These are phyloP conservation scores for Melieria crassipennis DNA, from an alignment of 2,888 invertebrate species.

Conservation along the genomic window DNA sequence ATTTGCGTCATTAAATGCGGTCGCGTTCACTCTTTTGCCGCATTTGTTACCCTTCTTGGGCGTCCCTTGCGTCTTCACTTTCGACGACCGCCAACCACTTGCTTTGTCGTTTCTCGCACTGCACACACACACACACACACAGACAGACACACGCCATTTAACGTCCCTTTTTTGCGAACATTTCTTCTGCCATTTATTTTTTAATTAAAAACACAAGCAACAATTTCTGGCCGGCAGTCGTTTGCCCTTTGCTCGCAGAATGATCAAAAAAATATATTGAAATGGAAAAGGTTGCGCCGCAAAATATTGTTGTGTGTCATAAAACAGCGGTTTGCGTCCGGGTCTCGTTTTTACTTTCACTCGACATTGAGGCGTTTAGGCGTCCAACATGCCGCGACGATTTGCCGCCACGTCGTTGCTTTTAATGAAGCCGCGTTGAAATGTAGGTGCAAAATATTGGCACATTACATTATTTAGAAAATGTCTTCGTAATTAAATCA, in stretches of 20 bases:
- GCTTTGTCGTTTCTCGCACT: too few relatives aligned
- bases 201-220: constrained; percentile 31
- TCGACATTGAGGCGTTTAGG: constrained; percentile 30
- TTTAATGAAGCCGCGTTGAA: too few relatives aligned
- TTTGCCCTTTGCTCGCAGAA: too few relatives aligned
- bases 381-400: too few relatives aligned
- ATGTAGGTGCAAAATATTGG: constrained; percentile 44
- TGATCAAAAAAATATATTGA: too few relatives aligned
- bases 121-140: too few relatives aligned
- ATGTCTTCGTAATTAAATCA: not conserved
- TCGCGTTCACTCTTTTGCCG: not conserved
- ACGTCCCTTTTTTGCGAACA: constrained; percentile 1
- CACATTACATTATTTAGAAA: constrained; percentile 9
- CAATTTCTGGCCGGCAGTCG: too few relatives aligned
- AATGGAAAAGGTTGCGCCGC: too few relatives aligned
- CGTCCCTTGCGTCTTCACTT: not conserved
- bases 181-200: constrained; percentile 11
- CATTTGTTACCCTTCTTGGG: constrained; percentile 5
- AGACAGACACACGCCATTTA: constrained; percentile 28
- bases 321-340: too few relatives aligned
- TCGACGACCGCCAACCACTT: too few relatives aligned
- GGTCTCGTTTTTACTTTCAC: constrained; percentile 18
- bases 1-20: constrained; percentile 39
- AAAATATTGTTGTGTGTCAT: too few relatives aligned
- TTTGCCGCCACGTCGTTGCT: too few relatives aligned